Evolutionary conservation across 30 jellyfish, hydroid and myxozoan genomes (phyloP), one percentile per base, ranked within the genome.

Genomic region (Hydractinia symbiolongicarpus): DNA sequence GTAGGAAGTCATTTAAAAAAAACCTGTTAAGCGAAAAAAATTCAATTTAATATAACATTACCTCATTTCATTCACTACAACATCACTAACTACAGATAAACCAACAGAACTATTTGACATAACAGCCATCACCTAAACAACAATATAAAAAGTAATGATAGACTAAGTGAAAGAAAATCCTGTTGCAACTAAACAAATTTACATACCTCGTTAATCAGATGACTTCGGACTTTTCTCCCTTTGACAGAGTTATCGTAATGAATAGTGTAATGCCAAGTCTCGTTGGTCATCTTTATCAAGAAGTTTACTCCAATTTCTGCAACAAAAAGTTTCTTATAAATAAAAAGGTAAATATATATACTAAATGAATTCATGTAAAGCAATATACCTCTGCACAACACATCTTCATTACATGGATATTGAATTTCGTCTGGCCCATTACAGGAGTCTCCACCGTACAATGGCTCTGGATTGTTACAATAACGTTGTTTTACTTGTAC

Each of bases 331-430:
- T 30, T 30, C 44, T 30, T 30, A 30, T 3, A 58, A 58, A 13
- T 11, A 11, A 11, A 58, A 13, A 11, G 15, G 69, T 13, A 58
- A 58, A 11, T 11, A 58, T 58, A 58, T 16, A 58, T 1, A 11
- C 69, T 58, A 16, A 58, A 58, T 51, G 7, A 64, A 51, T 64
- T 64, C 19, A 64, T 64, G 57, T 44, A 53, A 51, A 7, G 6
- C 49, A 5, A 7, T 67, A 53, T 76, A 86, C 95, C 95, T 80
- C 7, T 21, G 76, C 95, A 86, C 75, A 40, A 5, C 11, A 71
- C 66, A 67, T 86, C 81, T 14, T 5, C 81, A 54, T 86, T 81
- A 76, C 95, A 86, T 14, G 87, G 67, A 21, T n/a, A 8, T 20
- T 64, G 68, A 4, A 20, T 9, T 3, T 17, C 54, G 6, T 81